These are phyloP conservation scores for Atherinosoma microstoma DNA, from an alignment of 2,797 vertebrate genomes.

Conservation along the genomic window DNA sequence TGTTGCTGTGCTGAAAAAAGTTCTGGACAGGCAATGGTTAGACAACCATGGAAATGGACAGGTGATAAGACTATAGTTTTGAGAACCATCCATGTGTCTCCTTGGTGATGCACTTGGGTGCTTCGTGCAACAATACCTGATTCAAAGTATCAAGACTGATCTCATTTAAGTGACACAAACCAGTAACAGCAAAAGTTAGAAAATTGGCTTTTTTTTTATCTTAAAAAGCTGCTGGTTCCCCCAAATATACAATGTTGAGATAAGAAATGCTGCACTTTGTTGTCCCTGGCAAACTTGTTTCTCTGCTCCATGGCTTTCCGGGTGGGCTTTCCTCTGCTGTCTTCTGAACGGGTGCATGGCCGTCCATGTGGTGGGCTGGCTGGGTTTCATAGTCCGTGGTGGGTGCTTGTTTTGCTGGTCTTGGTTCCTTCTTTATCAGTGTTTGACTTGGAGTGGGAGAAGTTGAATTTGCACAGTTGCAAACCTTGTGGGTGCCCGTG, in stretches of 20 bases:
- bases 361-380: too few relatives aligned
- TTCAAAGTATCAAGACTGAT: constrained; percentile 14
- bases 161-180: constrained; percentile 16
- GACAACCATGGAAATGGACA: constrained; percentile 19
- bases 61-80: constrained; percentile 12
- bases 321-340: too few relatives aligned
- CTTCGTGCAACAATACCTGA: constrained; percentile 23
- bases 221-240: background rate
- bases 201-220: accelerated
- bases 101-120: constrained; percentile 7
- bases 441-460: too few relatives aligned
- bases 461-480: too few relatives aligned
- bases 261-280: too few relatives aligned
- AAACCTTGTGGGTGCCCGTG: too few relatives aligned
- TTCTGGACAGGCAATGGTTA: background rate
- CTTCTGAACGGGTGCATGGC: too few relatives aligned
- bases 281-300: background rate
- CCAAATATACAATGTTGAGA: background rate
- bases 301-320: too few relatives aligned
- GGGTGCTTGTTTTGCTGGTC: too few relatives aligned
- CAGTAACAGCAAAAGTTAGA: background rate
- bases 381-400: too few relatives aligned
- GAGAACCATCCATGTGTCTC: constrained; percentile 7
- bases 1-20: background rate
- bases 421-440: too few relatives aligned